phyloP scores from a whole-genome alignment of 2,113 vertebrate species.

The Antechinus stuartii region DNA sequence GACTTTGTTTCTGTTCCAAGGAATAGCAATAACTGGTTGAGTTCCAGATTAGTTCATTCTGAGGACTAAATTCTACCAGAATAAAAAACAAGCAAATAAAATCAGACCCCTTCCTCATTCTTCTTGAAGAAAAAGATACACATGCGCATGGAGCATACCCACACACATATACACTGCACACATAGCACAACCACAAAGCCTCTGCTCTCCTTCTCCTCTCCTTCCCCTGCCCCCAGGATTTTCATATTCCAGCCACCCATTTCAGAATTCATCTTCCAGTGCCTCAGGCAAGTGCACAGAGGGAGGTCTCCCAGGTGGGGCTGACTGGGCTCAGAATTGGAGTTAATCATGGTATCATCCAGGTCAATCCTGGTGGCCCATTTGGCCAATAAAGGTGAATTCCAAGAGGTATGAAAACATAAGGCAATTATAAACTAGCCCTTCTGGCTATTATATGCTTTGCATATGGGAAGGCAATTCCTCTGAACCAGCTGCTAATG shows the following conservation, averaged over 20 bases:
- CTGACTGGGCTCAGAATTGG: conserved; percentile 64
- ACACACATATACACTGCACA: neutral
- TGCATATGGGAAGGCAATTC: conserved; percentile 73
- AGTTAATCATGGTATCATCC: conserved; percentile 71
- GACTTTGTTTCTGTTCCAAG: neutral
- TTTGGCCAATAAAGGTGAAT: conserved; percentile 68
- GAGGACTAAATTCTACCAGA: conserved; percentile 5
- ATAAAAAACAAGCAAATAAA: conserved; percentile 22
- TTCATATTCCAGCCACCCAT: neutral
- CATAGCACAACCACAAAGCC: neutral
- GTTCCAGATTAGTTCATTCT: neutral
- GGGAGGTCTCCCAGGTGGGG: conserved; percentile 23
- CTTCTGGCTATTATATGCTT: conserved; percentile 60
- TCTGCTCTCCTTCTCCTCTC: neutral
- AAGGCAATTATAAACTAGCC: conserved; percentile 63
- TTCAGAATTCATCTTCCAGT: conserved; percentile 38
- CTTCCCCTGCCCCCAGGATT: neutral
- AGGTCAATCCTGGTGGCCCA: conserved; percentile 55
- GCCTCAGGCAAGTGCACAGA: conserved; percentile 10
- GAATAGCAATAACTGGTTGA: neutral
- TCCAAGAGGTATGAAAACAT: conserved; percentile 15
- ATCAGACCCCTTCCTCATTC: neutral
- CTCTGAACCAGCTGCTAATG: conserved; percentile 66
- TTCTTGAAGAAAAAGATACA: neutral
- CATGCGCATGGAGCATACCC: no score